Evolutionary conservation across 2,888 invertebrate genomes (phyloP), one percentile per base, ranked within the genome.

Genomic region (Sinopyrophorus schimmeli): DNA sequence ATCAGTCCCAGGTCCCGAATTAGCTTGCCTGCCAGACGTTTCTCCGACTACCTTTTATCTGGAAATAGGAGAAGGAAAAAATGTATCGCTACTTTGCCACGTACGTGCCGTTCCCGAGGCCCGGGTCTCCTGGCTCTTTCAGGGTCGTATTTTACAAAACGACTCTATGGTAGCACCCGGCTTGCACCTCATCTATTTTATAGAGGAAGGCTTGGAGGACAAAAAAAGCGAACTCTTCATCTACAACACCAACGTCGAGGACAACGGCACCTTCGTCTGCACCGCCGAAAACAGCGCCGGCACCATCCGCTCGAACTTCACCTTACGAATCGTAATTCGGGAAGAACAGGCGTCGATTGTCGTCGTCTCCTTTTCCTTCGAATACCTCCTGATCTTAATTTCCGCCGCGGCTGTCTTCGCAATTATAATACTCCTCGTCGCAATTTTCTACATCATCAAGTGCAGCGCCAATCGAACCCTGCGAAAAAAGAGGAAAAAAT

Each of bases 201-300:
- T 85, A 6, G 86, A 87, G 64, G 86, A 84, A 62, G 84, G 84
- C n/a, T 75, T 78, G 1, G 82, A 83, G 58, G 86, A 87, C 65
- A 87, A 87, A 72, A 82, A 81, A 57, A 88, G 88, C 64, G 88
- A 89, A 72, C 77, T 91, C 46, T 84, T 86, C 65, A 86, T 91
- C 62, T 84, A 84, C 64, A 87, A 88, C 68, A 83, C 87, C 12
- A 84, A 83, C 18, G 80, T 79, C 23, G 87, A 87, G 55, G 89
- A 92, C 67, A 91, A 92, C 64, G 92, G 92, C 3, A 89, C 87
- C 5, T 92, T 90, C 68, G 81, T 87, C 2, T 94, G 93, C 70
- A 79, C 87, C 7, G 92, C 92, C 0, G 89, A 89, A 66, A 93
- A 93, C 69, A 81, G 85, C 9, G 93, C 92, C 0, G 93, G 93